Conservation (phyloP, 2,888 invertebrate genomes). For the Conops quadrifasciatus region DNA sequence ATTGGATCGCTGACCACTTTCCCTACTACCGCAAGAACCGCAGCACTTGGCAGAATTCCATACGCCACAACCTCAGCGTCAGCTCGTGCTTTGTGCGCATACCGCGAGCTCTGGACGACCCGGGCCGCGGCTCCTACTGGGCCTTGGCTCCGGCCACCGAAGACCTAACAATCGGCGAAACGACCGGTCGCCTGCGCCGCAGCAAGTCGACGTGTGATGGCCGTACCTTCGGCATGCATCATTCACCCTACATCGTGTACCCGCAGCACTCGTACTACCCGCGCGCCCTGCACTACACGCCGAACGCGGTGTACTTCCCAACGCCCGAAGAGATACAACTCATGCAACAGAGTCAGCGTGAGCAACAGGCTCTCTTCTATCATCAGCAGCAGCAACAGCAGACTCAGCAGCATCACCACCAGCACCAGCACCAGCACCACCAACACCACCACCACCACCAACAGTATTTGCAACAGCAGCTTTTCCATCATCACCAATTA, state of each 20-base stretch:
- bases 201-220: constrained; percentile 40
- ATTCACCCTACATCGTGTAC: constrained; percentile 41
- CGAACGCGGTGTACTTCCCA: constrained; percentile 55
- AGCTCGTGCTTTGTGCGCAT: constrained; percentile 97
- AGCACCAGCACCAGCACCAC: constrained; percentile 37
- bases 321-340: constrained; percentile 47
- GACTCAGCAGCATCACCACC: constrained; percentile 37
- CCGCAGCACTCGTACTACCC: constrained; percentile 44
- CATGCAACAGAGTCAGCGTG: constrained; percentile 40
- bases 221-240: constrained; percentile 35
- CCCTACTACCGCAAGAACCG: constrained; percentile 97
- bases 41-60: constrained; percentile 98
- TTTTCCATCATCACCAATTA: constrained; percentile 26
- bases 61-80: constrained; percentile 68
- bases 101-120: constrained; percentile 94
- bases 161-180: constrained; percentile 96
- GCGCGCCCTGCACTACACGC: constrained; percentile 42
- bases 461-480: constrained; percentile 38
- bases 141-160: constrained; percentile 95
- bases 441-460: constrained; percentile 40
- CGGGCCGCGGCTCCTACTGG: constrained; percentile 99
- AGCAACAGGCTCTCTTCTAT: constrained; percentile 40
- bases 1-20: constrained; percentile 96
- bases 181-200: constrained; percentile 91
- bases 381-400: constrained; percentile 42